phyloP scores from a whole-genome alignment of 2,113 vertebrate species.

The Nyctereutes procyonoides region DNA sequence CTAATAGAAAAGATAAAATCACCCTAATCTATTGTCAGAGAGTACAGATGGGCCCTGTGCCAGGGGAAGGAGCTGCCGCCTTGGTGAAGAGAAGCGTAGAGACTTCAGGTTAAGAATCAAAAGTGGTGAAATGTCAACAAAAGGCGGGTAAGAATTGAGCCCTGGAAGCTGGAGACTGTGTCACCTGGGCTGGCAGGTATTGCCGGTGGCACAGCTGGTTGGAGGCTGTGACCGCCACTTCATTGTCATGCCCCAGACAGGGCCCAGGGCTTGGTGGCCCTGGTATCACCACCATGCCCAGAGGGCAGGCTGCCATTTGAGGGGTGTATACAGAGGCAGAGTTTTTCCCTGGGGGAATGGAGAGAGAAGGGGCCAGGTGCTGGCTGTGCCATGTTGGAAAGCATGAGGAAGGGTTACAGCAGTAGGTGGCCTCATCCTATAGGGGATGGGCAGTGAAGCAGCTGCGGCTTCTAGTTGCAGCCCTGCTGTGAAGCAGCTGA shows the following conservation, averaged over 20 bases:
- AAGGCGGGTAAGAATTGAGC: not conserved
- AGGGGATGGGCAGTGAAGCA: not conserved
- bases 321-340: not conserved
- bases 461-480: not conserved
- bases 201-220: not conserved
- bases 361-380: not conserved
- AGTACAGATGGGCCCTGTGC: slow-evolving; percentile 47
- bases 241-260: not conserved
- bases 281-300: too few species aligned
- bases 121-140: not conserved
- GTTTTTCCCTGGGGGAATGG: not conserved
- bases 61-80: not conserved
- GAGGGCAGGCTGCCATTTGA: not conserved
- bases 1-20: slow-evolving; percentile 87
- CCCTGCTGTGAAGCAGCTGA: too few species aligned
- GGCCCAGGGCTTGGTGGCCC: not conserved
- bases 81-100: not conserved
- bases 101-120: slow-evolving; percentile 21
- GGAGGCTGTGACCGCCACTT: not conserved
- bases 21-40: slow-evolving; percentile 72
- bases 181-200: not conserved
- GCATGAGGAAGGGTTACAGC: too few species aligned
- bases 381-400: not conserved
- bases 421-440: not conserved
- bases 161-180: not conserved